Evolutionary conservation across 2,113 vertebrate genomes (phyloP), one percentile per base, ranked within the genome.

Genomic region (Malurus elegans): DNA sequence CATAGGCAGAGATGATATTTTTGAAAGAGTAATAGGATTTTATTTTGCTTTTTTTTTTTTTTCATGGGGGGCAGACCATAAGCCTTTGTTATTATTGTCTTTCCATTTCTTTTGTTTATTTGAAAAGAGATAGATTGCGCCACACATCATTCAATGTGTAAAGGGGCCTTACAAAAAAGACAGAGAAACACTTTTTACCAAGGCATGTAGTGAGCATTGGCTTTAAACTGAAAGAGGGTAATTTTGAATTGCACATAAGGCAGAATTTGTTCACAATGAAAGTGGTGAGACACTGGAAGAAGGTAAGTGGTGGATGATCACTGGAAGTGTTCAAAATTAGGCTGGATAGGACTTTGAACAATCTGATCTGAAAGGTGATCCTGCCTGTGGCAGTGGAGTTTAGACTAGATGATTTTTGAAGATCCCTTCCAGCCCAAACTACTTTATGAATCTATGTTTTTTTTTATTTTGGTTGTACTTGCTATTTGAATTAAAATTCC

Each of bases 41-140:
- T 61, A 16, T 65, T 81, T 66, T 70, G 5, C 15, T 6, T 25
- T 14, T 20, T 26, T 50, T 66, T 51, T 72, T 40, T 16, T 16
- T 7, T 2, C 12, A 16, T 12, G 8, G 1, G 4, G 1, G 5
- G 5, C 38, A 57, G 25, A 36, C 25, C n/a, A 25, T 57, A 91
- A 66, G 5, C 16, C 14, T 84, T 83, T 29, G 36, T 9, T 65
- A 47, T 50, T 14, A 54, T 45, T 78, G 7, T 34, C 13, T 83
- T 93, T 83, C 42, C 9, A 24, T 73, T 92, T 70, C 42, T 66
- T 89, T 8, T 32, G 8, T 62, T 73, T 62, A 34, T 20, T 74
- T 81, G 38, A 51, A 75, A 69, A 44, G 51, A 88, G 71, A 44
- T 13, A 42, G 38, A 45, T 65, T 62, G n/a, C 26, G 53, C 18